A percentile compares a stretch with the other conserved stretches of the same genome.
These are phyloP conservation scores for Kradibia gibbosae DNA, from an alignment of 1,140 invertebrate genomes.

Conservation along the genomic window DNA sequence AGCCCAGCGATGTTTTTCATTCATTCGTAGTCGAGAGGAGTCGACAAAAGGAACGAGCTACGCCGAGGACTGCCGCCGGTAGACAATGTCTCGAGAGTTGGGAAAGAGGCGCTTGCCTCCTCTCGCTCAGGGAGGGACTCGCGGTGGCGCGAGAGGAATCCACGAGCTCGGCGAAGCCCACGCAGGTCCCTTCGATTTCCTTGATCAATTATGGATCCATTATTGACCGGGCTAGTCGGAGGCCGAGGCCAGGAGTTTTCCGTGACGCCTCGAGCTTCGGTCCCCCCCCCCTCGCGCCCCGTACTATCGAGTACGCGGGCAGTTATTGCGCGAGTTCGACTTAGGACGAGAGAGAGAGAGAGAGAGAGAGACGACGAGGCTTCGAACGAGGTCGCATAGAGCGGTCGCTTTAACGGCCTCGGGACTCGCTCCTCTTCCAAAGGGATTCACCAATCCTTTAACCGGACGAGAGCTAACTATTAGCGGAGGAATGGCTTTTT, in stretches of 20 bases:
- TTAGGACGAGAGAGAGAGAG: too few species aligned
- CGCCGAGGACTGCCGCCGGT: too few species aligned
- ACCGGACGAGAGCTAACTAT: neutral
- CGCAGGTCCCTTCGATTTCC: slow-evolving; percentile 43
- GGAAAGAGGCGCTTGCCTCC: slow-evolving; percentile 14
- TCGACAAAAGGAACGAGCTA: neutral
- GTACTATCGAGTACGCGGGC: neutral
- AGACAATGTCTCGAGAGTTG: neutral
- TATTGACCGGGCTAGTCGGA: neutral
- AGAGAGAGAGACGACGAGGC: too few species aligned
- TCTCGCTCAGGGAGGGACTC: slow-evolving; percentile 28
- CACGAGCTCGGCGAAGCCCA: slow-evolving; percentile 6
- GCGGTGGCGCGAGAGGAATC: neutral
- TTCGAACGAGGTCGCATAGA: too few species aligned
- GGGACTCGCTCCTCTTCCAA: neutral
- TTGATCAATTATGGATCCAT: slow-evolving; percentile 43
- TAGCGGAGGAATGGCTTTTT: neutral
- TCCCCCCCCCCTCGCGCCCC: too few species aligned
- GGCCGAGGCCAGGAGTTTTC: neutral
- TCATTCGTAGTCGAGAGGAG: neutral
- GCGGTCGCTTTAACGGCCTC: neutral
- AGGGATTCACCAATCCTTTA: neutral
- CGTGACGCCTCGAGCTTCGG: neutral
- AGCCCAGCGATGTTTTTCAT: neutral
- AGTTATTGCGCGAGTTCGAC: too few species aligned